Percentiles rank a stretch among this genome's conserved stretches.
Conservation (phyloP, 30 jellyfish, hydroid and myxozoan genomes). For the Nemopilema nomurai region DNA sequence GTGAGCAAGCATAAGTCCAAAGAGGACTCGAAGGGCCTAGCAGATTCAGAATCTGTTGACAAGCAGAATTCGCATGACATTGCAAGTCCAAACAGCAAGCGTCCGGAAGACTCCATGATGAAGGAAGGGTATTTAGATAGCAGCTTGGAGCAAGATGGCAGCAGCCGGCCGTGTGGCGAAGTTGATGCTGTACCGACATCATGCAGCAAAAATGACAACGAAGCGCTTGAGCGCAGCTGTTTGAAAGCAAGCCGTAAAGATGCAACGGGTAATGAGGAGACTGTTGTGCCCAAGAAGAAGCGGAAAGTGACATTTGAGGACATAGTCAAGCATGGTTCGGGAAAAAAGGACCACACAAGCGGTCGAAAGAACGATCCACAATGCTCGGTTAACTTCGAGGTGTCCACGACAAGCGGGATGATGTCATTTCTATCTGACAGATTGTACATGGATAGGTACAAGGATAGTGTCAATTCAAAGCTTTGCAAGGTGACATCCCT, state of each 20-base stretch:
- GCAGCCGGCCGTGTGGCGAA: neutral
- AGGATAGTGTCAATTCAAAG: neutral
- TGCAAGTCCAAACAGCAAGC: neutral
- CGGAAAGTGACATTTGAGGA: slow-evolving; percentile 7
- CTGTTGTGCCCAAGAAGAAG: slow-evolving; percentile 14
- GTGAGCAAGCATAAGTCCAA: too few relatives aligned
- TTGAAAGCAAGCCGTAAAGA: neutral
- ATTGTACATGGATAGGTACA: neutral
- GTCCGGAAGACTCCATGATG: too few relatives aligned
- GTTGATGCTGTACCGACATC: too few relatives aligned
- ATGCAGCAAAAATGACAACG: neutral
- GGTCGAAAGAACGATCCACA: neutral
- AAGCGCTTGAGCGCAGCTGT: neutral
- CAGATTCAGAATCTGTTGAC: too few relatives aligned
- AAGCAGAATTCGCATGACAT: neutral
- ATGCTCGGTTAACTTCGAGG: neutral
- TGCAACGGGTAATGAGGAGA: slow-evolving; percentile 2
- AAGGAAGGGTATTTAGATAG: neutral
- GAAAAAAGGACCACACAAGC: neutral
- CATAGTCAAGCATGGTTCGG: neutral
- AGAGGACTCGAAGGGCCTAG: too few relatives aligned
- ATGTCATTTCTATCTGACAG: neutral
- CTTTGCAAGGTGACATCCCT: neutral
- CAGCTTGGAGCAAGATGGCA: neutral
- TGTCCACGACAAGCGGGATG: neutral